Evolutionary conservation across 1,140 invertebrate genomes (phyloP), one percentile per base, ranked within the genome.

Genomic region (Drosophila neocordata): DNA sequence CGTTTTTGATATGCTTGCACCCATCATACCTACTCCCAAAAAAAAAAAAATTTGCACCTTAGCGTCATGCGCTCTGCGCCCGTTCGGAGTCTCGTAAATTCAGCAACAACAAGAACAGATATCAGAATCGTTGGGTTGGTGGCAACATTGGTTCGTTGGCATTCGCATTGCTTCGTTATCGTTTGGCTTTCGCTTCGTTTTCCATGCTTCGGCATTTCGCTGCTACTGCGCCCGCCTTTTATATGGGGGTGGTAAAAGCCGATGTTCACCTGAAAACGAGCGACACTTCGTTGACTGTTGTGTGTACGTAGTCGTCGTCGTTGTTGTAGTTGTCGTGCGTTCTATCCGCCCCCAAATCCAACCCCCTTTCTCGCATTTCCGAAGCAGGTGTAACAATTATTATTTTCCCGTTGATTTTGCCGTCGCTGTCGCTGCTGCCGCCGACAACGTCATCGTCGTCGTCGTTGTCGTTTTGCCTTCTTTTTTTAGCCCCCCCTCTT

Each of bases 381-480:
- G 84, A 88, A 88, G 83, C 83, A 88, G 83, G 83, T 88, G 83
- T 88, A 88, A 88, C 83, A 88, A 88, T 88, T 88, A 88, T 88
- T 88, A 88, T 88, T 88, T 88, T 88, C 83, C 83, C 83, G 83
- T 88, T 88, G 83, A 89, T 88, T 88, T 88, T 88, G 83, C 77
- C 70, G 65, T 65, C 68, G 72, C 58, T 58, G 73, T 34, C 41
- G 70, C 38, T 41, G 68, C 56, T 56, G 65, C 44, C 60, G 72
- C 20, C 12, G 66, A n/a, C 24, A 70, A 52, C 63, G 65, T 57
- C 53, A 69, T 73, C 48, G 73, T 58, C 64, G 73, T 58, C 64
- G 58, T 58, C 53, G 74, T 73, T 41, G 69, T 81, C 73, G 81
- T 75, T 87, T 78, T 82, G 69, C 59, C 61, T 76, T 79, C 78